Percentiles rank a stretch among this genome's conserved stretches.
Evolutionary conservation across 2,888 invertebrate genomes (phyloP).

Genomic region (Cephalotes varians): DNA sequence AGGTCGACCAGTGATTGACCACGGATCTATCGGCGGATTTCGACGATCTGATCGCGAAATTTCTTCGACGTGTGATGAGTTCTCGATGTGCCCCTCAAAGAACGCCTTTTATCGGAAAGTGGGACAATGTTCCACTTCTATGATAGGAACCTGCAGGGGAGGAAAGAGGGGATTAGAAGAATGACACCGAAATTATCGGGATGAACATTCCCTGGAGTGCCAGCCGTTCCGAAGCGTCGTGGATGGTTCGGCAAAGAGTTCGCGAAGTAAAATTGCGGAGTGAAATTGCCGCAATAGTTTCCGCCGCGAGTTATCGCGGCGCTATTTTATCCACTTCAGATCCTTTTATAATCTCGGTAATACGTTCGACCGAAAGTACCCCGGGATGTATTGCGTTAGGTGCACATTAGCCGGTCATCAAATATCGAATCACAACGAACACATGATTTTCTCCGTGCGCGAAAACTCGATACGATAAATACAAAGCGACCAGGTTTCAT

Average conservation of each 20-base stretch:
- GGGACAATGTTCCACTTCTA: constrained; percentile 62
- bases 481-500: background rate
- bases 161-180: constrained; percentile 39
- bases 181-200: constrained; percentile 63
- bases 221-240: constrained; percentile 47
- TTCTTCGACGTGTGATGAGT: constrained; percentile 53
- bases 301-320: constrained; percentile 45
- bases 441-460: background rate
- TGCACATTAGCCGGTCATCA: constrained; percentile 1
- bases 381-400: background rate
- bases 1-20: constrained; percentile 36
- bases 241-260: constrained; percentile 63
- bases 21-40: constrained; percentile 57
- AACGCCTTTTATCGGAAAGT: constrained; percentile 66
- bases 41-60: constrained; percentile 62
- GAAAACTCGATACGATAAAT: constrained; percentile 17
- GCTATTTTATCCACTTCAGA: constrained; percentile 41
- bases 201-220: constrained; percentile 67
- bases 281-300: constrained; percentile 59
- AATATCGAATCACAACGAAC: constrained; percentile 3
- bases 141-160: constrained; percentile 31
- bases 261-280: too few relatives aligned
- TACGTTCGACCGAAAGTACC: constrained; percentile 42
- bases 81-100: constrained; percentile 38
- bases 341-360: constrained; percentile 34